Conservation (phyloP, 1,140 invertebrate species). For the Listronotus bonariensis region DNA sequence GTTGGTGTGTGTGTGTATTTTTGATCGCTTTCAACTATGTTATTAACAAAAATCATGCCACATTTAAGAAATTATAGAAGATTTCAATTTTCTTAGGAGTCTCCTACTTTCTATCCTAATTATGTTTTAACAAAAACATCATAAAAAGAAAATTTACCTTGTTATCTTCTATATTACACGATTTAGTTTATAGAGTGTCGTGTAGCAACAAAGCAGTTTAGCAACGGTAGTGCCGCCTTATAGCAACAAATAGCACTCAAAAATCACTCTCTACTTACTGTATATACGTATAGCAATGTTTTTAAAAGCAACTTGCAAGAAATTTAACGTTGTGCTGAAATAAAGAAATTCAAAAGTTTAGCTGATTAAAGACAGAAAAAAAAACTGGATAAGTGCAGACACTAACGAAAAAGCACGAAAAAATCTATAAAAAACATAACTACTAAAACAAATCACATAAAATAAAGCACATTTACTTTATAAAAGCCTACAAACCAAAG, state of each 20-base stretch:
- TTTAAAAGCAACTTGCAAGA: constrained; percentile 24
- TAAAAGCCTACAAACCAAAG: too few species aligned
- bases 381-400: background rate
- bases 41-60: constrained; percentile 46
- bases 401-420: background rate
- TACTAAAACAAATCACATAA: too few species aligned
- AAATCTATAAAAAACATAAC: too few species aligned
- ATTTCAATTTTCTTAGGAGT: too few species aligned
- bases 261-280: constrained; percentile 20
- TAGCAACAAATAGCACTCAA: constrained; percentile 1
- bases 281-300: constrained; percentile 13
- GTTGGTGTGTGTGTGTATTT: constrained; percentile 19
- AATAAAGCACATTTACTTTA: too few species aligned
- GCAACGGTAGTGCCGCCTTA: too few species aligned
- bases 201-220: constrained; percentile 11
- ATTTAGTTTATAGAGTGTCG: background rate
- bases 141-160: background rate
- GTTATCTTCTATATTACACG: background rate
- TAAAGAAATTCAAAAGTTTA: constrained; percentile 16
- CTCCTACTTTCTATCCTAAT: too few species aligned
- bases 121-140: background rate
- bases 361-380: background rate
- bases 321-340: constrained; percentile 25
- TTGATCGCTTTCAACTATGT: constrained; percentile 14
- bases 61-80: constrained; percentile 35